Conservation (phyloP, 2,797 vertebrate species). For the Sebastes hopkinsi region DNA sequence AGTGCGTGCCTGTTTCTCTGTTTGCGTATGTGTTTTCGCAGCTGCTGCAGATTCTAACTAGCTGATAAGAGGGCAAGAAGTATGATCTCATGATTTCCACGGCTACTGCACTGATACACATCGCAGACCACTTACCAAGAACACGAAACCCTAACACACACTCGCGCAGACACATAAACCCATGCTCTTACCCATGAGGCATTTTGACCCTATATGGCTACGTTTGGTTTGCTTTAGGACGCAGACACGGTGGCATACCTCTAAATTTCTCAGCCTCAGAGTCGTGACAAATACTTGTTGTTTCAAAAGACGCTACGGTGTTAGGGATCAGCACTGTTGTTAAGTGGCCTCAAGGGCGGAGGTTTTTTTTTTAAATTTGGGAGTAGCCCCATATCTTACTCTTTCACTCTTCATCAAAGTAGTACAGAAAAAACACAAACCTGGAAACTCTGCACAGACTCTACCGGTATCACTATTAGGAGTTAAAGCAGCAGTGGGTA, state of each 20-base stretch:
- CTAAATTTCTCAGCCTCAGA: not conserved
- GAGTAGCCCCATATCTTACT: not conserved
- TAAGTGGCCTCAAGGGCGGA: not conserved
- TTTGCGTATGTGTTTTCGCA: conserved; percentile 59
- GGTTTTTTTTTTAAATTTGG: not conserved
- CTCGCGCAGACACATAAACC: conserved; percentile 19
- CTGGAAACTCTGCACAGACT: not conserved
- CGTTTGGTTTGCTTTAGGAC: conserved; percentile 3
- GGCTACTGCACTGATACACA: conserved; percentile 67
- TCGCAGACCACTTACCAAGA: conserved; percentile 51
- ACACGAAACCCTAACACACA: conserved; percentile 17
- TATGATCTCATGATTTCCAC: conserved; percentile 73
- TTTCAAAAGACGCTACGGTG: not conserved
- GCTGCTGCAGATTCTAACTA: conserved; percentile 66
- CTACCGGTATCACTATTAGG: not conserved
- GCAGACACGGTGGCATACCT: not conserved
- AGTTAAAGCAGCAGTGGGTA: not conserved
- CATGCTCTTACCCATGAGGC: conserved; percentile 16
- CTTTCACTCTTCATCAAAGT: not conserved
- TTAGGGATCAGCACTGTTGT: not conserved
- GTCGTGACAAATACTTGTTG: not conserved
- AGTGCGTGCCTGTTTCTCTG: not conserved
- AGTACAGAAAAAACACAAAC: not conserved
- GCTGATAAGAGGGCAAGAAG: conserved; percentile 61
- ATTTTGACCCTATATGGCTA: conserved; percentile 64